Conservation (phyloP, 1,140 invertebrate genomes). For the Bombus ignitus region DNA sequence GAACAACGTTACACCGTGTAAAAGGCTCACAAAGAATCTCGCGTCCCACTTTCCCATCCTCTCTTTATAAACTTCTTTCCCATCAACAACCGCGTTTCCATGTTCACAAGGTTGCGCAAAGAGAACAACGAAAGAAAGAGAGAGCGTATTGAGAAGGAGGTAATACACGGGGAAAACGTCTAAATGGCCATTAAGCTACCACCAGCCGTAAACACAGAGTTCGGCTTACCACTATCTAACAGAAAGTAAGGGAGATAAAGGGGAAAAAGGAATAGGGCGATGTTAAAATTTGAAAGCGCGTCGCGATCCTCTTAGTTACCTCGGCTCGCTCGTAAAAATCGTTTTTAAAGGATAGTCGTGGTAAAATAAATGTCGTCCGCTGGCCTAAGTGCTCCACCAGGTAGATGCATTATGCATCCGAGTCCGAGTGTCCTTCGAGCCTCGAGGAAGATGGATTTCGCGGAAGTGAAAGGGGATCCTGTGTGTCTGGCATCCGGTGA, state of each 20-base stretch:
- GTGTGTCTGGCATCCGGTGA: not conserved
- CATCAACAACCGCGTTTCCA: not conserved
- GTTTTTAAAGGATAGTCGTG: conserved; percentile 15
- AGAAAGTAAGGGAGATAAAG: not conserved
- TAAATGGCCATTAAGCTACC: conserved; percentile 16
- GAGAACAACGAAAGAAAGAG: too few relatives aligned
- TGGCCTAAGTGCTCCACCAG: conserved; percentile 13
- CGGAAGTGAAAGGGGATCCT: not conserved
- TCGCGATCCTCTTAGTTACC: not conserved
- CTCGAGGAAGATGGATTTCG: conserved; percentile 25
- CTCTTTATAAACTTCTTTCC: not conserved
- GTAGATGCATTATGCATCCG: conserved; percentile 32
- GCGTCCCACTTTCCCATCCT: not conserved
- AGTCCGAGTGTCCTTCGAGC: not conserved
- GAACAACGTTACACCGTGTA: not conserved
- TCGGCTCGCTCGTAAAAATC: conserved; percentile 14
- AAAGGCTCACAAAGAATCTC: not conserved
- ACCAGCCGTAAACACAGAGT: not conserved
- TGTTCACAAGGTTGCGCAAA: not conserved
- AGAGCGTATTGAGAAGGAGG: not conserved
- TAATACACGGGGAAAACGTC: not conserved
- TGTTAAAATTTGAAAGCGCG: conserved; percentile 16
- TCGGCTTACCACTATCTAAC: not conserved
- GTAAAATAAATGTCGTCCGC: conserved; percentile 30
- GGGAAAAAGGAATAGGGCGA: not conserved